Base-by-base conservation (phyloP, 2,888 invertebrate genomes). In the Athrips mouffetella region DNA sequence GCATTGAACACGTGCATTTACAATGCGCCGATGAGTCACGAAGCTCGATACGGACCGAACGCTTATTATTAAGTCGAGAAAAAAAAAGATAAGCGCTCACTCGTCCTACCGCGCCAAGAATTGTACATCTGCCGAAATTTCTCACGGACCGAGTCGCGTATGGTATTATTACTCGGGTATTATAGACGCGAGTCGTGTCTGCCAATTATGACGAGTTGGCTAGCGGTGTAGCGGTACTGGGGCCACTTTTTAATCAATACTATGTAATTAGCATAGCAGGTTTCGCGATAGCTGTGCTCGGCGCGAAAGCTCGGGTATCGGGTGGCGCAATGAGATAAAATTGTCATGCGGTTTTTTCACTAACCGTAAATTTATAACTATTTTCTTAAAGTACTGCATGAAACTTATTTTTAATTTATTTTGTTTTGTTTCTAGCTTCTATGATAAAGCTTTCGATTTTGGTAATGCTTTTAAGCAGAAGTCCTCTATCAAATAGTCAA, bases 121-220 rank as follows among this genome's bases (percentile, higher is more conserved):
- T 86, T 87, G 87, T 85, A 87, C 89, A 89, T 89, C 89, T 89
- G 89, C 88, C 88, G 82, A 87, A 89, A 88, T 75, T 88, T 89
- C 89, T 89, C 89, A 89, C 89, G 89, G 82, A 71, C 80, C 76
- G 63, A 66, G 68, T 68, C 73, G 64, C 67, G 76, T 74, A 76
- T 76, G 77, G 78, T 84, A 83, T 85, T 86, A 87, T 86, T 83
- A 83, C 70, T 29, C 69, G 76, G 76, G 73, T 70, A 77, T 78
- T 80, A 80, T 76, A 78, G 76, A 76, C 73, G 67, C 62, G 51
- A 58, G 60, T 60, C 65, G 60, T 63, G 57, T 60, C 60, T 60
- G 62, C 69, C 73, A 81, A 81, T 84, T 84, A 80, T 85, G 81
- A 81, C 80, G 69, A 79, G 72, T 70, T 73, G 70, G 53, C 76